phyloP scores from a whole-genome alignment of 2,113 vertebrate species.

The Microtus oregoni region DNA sequence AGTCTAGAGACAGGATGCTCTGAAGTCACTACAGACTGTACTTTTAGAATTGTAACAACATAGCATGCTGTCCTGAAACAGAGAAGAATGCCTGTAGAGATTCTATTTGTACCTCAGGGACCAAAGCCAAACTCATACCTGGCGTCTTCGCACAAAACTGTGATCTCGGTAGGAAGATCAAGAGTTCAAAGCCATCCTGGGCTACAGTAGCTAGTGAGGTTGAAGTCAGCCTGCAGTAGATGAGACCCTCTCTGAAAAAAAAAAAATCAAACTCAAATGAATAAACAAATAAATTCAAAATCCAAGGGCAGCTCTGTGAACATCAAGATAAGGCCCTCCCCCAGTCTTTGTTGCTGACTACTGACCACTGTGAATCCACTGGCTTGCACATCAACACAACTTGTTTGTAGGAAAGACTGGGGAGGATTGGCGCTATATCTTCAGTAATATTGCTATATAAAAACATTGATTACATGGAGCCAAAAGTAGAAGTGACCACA shows the following conservation, averaged over 20 bases:
- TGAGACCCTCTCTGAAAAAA: not conserved
- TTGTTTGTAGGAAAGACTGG: not conserved
- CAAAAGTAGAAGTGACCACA: not conserved
- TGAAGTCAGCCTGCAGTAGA: not conserved
- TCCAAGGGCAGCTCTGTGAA: not conserved
- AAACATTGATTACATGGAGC: not conserved
- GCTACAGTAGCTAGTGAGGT: not conserved
- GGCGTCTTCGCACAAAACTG: not conserved
- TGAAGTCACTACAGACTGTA: not conserved
- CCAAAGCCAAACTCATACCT: not conserved
- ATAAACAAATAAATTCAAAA: not conserved
- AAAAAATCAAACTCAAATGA: not conserved
- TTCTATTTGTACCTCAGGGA: not conserved
- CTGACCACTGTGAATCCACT: not conserved
- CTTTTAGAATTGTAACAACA: not conserved
- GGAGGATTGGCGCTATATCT: not conserved
- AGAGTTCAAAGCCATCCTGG: not conserved
- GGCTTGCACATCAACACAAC: not conserved
- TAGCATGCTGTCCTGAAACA: not conserved
- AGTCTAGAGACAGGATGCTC: not conserved
- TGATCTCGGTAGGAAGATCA: not conserved
- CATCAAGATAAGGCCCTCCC: not conserved
- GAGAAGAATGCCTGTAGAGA: not conserved
- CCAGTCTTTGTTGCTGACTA: not conserved
- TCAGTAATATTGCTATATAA: not conserved